Base-by-base conservation (phyloP, 2,888 invertebrate species). In the Elmis aenea region DNA sequence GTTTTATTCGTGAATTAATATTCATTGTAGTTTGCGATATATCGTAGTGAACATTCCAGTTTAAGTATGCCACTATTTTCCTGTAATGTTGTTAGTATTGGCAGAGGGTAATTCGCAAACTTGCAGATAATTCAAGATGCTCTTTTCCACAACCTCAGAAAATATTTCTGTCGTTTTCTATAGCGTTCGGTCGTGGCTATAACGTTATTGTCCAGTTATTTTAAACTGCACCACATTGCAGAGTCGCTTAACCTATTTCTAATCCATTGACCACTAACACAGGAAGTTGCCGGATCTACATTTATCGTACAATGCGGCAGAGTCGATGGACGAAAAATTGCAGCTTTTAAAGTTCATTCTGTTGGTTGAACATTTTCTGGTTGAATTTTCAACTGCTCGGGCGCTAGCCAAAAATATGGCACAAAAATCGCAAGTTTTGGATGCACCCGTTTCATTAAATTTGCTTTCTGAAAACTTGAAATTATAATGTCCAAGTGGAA, bases 211-310 rank as follows among this genome's bases (percentile, higher is more conserved):
- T 18, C 18, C 10, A 21, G 5, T 10, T 21, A 21, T 10, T 21
- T 21, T n/a, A n/a, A n/a, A 21, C 10, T 21, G 21, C 10, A 9
- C 10, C n/a, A 21, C 21, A 9, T 21, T 21, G n/a, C 16, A 22
- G 23, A 34, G 24, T 35, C 28, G 29, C 35, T 35, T 35, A 28
- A 29, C 22, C 35, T 15, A 27, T 35, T 35, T 35, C 35, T 35
- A 35, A 35, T 35, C 35, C 35, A 35, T 35, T 35, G 28, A 24
- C 35, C 27, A 15, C 23, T 26, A 33, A 33, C 20, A 10, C 21
- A 10, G 23, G 13, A 16, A 27, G 33, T 13, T 13, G 26, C 15
- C 13, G 13, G 28, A 20, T 35, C 24, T 18, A 35, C 28, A 35
- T 35, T 35, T 35, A 24, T 34, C 20, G 14, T n/a, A 23, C n/a